phyloP scores from a whole-genome alignment of 2,113 vertebrate species.

The Callocephalon fimbriatum region DNA sequence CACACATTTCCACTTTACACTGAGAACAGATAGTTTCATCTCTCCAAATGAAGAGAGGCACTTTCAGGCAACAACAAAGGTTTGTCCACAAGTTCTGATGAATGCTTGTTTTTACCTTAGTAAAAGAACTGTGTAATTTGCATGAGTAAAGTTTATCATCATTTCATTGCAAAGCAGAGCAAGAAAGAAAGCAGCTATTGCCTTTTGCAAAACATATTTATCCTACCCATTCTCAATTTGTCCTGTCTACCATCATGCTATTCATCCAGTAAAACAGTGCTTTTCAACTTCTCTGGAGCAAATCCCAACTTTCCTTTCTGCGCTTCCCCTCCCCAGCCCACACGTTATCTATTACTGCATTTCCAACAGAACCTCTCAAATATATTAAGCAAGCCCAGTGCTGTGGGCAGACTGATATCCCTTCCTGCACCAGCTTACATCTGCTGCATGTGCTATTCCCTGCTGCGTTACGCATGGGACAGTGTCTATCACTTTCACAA shows the following conservation, averaged over 20 bases:
- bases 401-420: not conserved
- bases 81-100: not conserved
- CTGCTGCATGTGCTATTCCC: not conserved
- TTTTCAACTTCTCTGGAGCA: not conserved
- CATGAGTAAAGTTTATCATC: not conserved
- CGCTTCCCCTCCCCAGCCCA: not conserved
- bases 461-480: rapidly evolving
- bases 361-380: not conserved
- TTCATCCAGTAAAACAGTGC: not conserved
- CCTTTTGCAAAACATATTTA: not conserved
- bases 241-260: not conserved
- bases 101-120: not conserved
- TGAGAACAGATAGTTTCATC: not conserved
- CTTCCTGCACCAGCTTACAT: not conserved
- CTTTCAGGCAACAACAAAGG: not conserved
- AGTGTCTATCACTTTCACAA: not conserved
- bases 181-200: not conserved
- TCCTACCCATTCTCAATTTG: not conserved
- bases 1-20: not conserved
- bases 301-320: not conserved
- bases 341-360: not conserved
- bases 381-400: not conserved
- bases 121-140: not conserved
- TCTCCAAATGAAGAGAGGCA: not conserved
- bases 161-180: not conserved